These are phyloP conservation scores for Oxystoma pomonae DNA, from an alignment of 2,888 invertebrate genomes.

Conservation along the genomic window DNA sequence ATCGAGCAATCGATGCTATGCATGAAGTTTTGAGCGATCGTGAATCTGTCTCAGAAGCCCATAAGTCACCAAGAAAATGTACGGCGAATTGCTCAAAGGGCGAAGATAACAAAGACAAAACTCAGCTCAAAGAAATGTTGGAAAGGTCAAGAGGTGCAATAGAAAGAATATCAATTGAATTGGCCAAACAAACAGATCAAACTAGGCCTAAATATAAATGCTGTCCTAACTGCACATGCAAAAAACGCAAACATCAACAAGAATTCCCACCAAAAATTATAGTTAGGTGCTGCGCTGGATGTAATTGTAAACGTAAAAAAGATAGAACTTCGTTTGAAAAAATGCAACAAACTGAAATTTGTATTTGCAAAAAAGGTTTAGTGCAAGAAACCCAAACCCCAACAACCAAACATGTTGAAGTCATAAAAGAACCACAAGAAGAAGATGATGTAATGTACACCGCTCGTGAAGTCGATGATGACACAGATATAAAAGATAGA, in stretches of 20 bases:
- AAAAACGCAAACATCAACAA: constrained; percentile 2
- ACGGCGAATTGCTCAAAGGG: background rate
- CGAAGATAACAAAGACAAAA: constrained; percentile 25
- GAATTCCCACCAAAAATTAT: constrained; percentile 15
- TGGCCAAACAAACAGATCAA: constrained; percentile 35
- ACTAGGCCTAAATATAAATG: constrained; percentile 20
- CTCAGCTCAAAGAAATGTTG: constrained; percentile 38
- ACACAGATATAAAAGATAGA: constrained; percentile 9
- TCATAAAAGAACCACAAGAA: background rate
- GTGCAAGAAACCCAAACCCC: background rate
- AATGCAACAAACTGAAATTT: constrained; percentile 6
- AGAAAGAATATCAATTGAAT: constrained; percentile 37
- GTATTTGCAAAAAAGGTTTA: constrained; percentile 6
- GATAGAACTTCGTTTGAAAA: background rate
- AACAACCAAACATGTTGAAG: constrained; percentile 4
- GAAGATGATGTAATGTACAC: constrained; percentile 26
- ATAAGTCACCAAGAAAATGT: background rate
- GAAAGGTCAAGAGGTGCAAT: constrained; percentile 40
- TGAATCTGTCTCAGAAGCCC: constrained; percentile 14
- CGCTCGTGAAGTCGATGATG: constrained; percentile 15
- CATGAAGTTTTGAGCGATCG: constrained; percentile 28
- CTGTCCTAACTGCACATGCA: constrained; percentile 22
- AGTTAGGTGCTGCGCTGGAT: constrained; percentile 16
- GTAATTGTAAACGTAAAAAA: constrained; percentile 6
- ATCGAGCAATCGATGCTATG: constrained; percentile 24